These are phyloP conservation scores for Thinocorus orbignyianus DNA, from an alignment of 2,113 vertebrate genomes.

Conservation along the genomic window DNA sequence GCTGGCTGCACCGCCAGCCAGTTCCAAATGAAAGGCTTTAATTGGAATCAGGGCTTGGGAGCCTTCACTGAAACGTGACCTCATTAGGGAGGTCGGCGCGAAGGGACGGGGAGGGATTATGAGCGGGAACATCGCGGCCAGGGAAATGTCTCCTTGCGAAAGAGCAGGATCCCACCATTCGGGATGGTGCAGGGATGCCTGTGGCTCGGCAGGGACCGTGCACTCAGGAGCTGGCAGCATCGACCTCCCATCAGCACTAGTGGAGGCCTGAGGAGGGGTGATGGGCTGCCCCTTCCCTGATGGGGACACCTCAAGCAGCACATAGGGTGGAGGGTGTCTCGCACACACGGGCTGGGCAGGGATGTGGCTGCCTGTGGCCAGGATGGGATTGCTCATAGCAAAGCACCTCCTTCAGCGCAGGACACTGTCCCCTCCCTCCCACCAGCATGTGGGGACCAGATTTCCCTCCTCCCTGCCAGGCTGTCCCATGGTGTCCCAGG, in stretches of 20 bases:
- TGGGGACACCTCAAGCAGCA: neutral
- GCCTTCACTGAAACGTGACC: neutral
- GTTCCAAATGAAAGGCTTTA: neutral
- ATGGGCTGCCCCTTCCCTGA: neutral
- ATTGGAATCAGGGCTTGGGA: conserved; percentile 34
- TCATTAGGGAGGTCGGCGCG: neutral
- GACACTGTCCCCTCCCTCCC: neutral
- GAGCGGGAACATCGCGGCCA: fast-evolving
- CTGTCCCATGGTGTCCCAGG: neutral
- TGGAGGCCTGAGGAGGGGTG: neutral
- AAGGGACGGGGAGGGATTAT: neutral
- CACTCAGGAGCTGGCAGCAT: neutral
- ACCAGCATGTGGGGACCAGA: neutral
- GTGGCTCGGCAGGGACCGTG: fast-evolving
- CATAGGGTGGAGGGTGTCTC: neutral
- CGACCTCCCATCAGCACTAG: neutral
- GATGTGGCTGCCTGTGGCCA: neutral
- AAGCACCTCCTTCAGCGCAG: neutral
- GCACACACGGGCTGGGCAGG: neutral
- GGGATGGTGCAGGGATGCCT: fast-evolving
- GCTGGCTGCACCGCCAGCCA: neutral
- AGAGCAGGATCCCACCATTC: fast-evolving
- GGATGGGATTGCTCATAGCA: neutral
- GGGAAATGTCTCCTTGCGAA: neutral
- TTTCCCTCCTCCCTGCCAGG: neutral